phyloP scores from a whole-genome alignment of 2,113 vertebrate species.

The Hydrolagus affinis region DNA sequence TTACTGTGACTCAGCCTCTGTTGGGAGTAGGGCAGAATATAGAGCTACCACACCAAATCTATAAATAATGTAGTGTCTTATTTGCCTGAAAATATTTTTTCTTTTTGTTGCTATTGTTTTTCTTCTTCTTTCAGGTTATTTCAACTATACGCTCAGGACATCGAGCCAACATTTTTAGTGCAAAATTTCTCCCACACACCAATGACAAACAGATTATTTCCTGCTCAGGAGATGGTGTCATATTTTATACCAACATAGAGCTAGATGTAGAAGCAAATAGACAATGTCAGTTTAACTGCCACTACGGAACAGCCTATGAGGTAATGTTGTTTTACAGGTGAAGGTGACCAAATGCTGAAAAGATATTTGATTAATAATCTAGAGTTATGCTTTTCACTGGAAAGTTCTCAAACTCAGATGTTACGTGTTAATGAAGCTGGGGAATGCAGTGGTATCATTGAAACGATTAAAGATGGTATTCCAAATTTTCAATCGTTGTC shows the following conservation, averaged over 20 bases:
- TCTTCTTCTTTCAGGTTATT: slow-evolving; percentile 67
- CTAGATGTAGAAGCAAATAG: slow-evolving; percentile 85
- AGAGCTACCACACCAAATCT: not conserved
- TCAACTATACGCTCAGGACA: slow-evolving; percentile 93
- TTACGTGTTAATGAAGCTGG: too few relatives aligned
- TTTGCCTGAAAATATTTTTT: not conserved
- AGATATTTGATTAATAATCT: too few relatives aligned
- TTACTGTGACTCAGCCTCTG: too few relatives aligned
- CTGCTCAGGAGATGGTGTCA: slow-evolving; percentile 93
- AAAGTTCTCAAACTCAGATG: too few relatives aligned
- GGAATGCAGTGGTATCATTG: too few relatives aligned
- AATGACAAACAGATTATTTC: slow-evolving; percentile 92
- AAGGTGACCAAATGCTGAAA: not conserved
- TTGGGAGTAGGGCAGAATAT: too few relatives aligned
- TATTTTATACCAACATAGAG: slow-evolving; percentile 91
- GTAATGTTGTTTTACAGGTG: slow-evolving; percentile 47
- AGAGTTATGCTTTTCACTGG: too few relatives aligned
- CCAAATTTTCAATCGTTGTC: too few relatives aligned
- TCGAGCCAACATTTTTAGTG: slow-evolving; percentile 95
- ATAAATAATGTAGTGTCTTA: not conserved
- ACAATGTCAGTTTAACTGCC: slow-evolving; percentile 94
- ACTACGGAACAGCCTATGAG: slow-evolving; percentile 97
- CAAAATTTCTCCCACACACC: slow-evolving; percentile 93
- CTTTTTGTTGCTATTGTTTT: not conserved
- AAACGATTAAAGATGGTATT: too few relatives aligned